Percentiles rank a stretch among this genome's conserved stretches.
phyloP scores from a whole-genome alignment of 2,888 invertebrate species.

The Meloe dianella region DNA sequence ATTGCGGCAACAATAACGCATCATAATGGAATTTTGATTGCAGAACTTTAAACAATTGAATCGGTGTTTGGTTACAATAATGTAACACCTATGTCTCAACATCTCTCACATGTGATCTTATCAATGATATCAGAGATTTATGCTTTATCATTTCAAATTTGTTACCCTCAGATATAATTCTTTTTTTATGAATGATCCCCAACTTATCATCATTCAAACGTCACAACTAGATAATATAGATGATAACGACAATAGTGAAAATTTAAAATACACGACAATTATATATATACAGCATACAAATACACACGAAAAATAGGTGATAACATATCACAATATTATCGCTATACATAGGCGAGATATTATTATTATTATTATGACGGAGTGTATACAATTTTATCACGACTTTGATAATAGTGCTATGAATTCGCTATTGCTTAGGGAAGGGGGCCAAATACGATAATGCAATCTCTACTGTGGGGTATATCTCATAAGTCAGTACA shows the following conservation, averaged over 20 bases:
- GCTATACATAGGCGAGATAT: constrained; percentile 44
- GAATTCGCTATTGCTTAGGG: constrained; percentile 55
- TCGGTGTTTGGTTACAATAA: too few species aligned
- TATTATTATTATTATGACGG: constrained; percentile 54
- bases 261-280: constrained; percentile 48
- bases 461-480: constrained; percentile 51
- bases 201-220: too few species aligned
- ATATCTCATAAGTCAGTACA: constrained; percentile 46
- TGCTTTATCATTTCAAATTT: too few species aligned
- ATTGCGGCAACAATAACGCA: too few species aligned
- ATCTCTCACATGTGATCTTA: too few species aligned
- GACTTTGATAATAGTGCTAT: constrained; percentile 55
- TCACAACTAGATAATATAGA: not conserved
- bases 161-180: not conserved
- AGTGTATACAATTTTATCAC: constrained; percentile 57
- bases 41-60: too few species aligned
- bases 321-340: constrained; percentile 53
- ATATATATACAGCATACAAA: not conserved
- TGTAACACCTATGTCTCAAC: too few species aligned
- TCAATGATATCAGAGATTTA: too few species aligned
- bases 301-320: constrained; percentile 51
- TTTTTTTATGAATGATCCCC: not conserved
- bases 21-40: too few species aligned
- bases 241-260: constrained; percentile 19
- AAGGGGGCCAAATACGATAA: constrained; percentile 51